These are phyloP conservation scores for Aphrophora alni DNA, from an alignment of 2,888 invertebrate genomes.

Conservation along the genomic window DNA sequence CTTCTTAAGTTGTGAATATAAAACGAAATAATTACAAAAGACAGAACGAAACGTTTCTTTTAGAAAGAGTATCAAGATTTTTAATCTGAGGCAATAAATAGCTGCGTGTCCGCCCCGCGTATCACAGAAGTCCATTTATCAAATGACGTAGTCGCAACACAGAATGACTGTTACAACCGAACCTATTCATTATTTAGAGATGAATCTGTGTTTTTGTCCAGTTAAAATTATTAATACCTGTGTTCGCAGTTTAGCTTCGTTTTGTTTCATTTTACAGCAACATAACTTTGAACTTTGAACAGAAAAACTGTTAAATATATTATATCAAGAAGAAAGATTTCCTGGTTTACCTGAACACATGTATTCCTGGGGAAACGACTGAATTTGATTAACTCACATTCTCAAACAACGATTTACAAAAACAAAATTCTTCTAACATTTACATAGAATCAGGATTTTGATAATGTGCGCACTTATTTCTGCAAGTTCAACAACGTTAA, in stretches of 20 bases:
- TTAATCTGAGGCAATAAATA: conserved; percentile 6
- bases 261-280: background rate
- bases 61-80: background rate
- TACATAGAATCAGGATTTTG: no score
- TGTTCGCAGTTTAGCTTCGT: background rate
- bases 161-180: background rate
- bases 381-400: no score
- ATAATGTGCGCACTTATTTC: no score
- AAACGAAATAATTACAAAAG: background rate
- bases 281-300: no score
- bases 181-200: background rate
- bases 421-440: no score
- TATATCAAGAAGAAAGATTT: no score
- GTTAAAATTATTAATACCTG: background rate
- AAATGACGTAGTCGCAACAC: background rate
- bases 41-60: background rate
- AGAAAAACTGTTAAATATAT: no score
- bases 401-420: no score
- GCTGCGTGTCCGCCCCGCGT: background rate
- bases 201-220: background rate
- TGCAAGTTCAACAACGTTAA: no score
- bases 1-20: background rate
- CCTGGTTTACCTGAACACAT: no score
- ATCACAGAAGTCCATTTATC: background rate
- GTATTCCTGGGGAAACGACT: no score